These are phyloP conservation scores for Lycopodina hypogea DNA, from an alignment of 37 sponge, comb jelly and placozoan species.

Conservation along the genomic window DNA sequence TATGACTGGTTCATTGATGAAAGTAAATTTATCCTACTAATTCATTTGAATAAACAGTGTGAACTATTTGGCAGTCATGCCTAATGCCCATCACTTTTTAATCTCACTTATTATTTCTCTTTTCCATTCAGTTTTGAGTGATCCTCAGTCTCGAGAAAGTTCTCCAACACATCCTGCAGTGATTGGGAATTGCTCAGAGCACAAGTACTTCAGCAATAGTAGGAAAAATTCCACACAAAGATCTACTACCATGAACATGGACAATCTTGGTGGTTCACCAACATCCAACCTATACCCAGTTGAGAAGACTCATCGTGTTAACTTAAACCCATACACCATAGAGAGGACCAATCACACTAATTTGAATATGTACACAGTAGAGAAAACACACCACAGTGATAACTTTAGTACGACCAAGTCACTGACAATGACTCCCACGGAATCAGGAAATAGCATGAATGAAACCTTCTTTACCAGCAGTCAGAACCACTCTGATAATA, in stretches of 20 bases:
- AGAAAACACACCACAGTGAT: too few species aligned
- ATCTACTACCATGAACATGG: not conserved
- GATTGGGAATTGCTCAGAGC: not conserved
- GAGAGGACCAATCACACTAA: too few species aligned
- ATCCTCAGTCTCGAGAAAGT: not conserved
- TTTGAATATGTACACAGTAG: too few species aligned
- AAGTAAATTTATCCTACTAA: too few species aligned
- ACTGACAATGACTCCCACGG: too few species aligned
- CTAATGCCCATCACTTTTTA: too few species aligned
- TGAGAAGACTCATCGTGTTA: not conserved
- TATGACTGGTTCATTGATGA: too few species aligned
- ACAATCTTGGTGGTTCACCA: not conserved
- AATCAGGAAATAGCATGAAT: not conserved
- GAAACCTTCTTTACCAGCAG: not conserved
- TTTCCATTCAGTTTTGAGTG: not conserved
- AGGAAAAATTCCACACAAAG: slow-evolving; percentile 8
- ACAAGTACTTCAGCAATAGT: slow-evolving; percentile 23
- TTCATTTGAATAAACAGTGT: not conserved
- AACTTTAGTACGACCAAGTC: not conserved
- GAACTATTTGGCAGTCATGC: too few species aligned
- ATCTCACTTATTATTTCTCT: not conserved
- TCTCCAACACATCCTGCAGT: slow-evolving; percentile 8
- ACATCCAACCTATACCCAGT: not conserved
- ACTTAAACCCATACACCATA: too few species aligned
- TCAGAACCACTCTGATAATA: not conserved